Percentiles rank a stretch among this genome's conserved stretches.
phyloP scores from a whole-genome alignment of 2,888 invertebrate species.

The Agrochola litura region DNA sequence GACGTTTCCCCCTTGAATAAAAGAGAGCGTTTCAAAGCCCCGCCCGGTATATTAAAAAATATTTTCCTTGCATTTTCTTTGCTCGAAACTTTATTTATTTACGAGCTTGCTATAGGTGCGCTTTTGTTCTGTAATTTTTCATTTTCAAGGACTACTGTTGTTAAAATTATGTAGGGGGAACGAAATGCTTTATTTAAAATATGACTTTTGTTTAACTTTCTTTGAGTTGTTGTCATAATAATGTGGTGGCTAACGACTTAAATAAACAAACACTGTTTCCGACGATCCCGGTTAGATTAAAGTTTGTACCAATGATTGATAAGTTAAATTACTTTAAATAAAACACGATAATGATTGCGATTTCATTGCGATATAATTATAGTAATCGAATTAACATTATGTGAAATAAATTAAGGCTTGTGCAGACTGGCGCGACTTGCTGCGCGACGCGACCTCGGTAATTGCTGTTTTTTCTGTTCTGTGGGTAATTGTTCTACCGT shows the following conservation, averaged over 20 bases:
- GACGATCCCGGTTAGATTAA: conserved; percentile 44
- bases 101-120: conserved; percentile 54
- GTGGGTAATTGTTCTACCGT: too few relatives aligned
- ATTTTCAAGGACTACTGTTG: conserved; percentile 46
- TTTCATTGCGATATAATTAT: neutral
- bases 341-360: conserved; percentile 24
- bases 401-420: neutral
- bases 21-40: conserved; percentile 73
- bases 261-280: conserved; percentile 29
- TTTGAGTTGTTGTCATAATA: conserved; percentile 34
- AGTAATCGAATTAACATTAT: neutral
- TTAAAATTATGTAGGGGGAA: conserved; percentile 43
- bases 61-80: conserved; percentile 72
- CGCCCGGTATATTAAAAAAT: conserved; percentile 78
- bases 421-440: too few relatives aligned
- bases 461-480: too few relatives aligned
- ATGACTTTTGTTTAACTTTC: conserved; percentile 26
- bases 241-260: conserved; percentile 19
- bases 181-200: conserved; percentile 21
- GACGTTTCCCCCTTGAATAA: conserved; percentile 77
- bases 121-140: conserved; percentile 59
- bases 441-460: too few relatives aligned
- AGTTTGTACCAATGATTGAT: conserved; percentile 40
- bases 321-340: conserved; percentile 27
- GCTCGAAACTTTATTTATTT: conserved; percentile 68